Conservation (phyloP, 2,797 vertebrate genomes). For the Sebastes nivosus region DNA sequence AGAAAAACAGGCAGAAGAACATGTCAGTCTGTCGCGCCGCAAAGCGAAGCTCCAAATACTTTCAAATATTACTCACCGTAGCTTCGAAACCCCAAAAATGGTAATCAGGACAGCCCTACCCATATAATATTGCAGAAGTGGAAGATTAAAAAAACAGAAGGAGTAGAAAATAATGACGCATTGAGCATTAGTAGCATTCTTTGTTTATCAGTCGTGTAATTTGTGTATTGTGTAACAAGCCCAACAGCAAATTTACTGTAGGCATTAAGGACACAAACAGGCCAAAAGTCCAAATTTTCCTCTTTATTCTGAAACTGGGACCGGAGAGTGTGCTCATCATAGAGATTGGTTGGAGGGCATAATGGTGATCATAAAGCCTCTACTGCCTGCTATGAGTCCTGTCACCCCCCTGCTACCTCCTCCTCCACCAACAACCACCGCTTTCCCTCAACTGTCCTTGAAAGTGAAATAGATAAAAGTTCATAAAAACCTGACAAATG, state of each 20-base stretch:
- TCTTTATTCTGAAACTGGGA: not conserved
- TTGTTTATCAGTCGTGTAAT: not conserved
- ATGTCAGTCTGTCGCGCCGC: too few relatives aligned
- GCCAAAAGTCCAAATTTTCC: not conserved
- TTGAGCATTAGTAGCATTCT: not conserved
- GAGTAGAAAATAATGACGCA: not conserved
- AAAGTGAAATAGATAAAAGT: slow-evolving; percentile 11
- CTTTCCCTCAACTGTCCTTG: not conserved
- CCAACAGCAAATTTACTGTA: not conserved
- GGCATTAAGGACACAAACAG: not conserved
- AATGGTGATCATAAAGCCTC: not conserved
- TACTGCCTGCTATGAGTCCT: not conserved
- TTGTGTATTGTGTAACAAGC: not conserved
- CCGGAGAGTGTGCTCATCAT: not conserved
- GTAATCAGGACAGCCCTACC: too few relatives aligned
- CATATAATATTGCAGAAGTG: not conserved
- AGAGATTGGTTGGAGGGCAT: not conserved
- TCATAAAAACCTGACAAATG: slow-evolving; percentile 9
- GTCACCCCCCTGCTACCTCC: not conserved
- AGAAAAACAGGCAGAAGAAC: too few relatives aligned
- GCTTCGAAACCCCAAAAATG: too few relatives aligned
- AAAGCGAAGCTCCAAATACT: too few relatives aligned
- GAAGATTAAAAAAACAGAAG: not conserved
- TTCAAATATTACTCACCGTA: too few relatives aligned
- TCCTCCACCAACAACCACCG: not conserved